Base-by-base conservation (phyloP, 2,113 vertebrate genomes). In the Oxygymnocypris stewartii region DNA sequence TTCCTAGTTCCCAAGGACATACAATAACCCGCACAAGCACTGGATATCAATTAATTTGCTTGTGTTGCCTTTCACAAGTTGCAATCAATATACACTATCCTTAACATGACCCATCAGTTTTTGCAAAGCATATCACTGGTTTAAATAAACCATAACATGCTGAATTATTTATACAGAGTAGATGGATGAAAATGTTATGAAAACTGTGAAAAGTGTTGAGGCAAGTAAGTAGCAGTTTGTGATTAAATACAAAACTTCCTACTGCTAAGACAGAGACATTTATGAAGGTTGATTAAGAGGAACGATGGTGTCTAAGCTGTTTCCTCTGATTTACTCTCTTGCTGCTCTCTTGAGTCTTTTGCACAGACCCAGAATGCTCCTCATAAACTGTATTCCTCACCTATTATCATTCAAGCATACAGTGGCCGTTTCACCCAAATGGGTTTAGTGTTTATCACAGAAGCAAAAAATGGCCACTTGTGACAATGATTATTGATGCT, bases 331-430 rank as follows among this genome's bases (percentile, higher is more conserved):
- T 54, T 78, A 31, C 28, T 54, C 6, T 51, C 8, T 79, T 25
- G 63, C 16, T 86, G 7, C 12, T 69, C 28, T 40, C 59, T 44
- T 40, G 76, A 86, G 49, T 51, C 49, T 54, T 54, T 20, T 20
- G 51, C 51, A 54, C 51, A 54, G 63, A 90, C 90, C 63, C 59
- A 47, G 47, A 74, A 49, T 51, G 63, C 8, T 31, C 23, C 12
- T 51, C 69, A 18, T 67, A 82, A 74, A 88, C 88, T 89, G 63
- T 86, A 78, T 84, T 90, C 88, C 65, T 85, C 82, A 88, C 59
- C 65, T 74, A 91, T 92, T 90, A 89, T 75, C 82, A 90, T 88
- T 59, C 71, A 65, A 47, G 18, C 5, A 76, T 23, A 42, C 63
- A 59, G 85, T n/a, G 40, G 10, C 71, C 1, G 4, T 89, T 90